Base-by-base conservation (phyloP, 2,797 vertebrate genomes). In the Danio jaintianensis region DNA sequence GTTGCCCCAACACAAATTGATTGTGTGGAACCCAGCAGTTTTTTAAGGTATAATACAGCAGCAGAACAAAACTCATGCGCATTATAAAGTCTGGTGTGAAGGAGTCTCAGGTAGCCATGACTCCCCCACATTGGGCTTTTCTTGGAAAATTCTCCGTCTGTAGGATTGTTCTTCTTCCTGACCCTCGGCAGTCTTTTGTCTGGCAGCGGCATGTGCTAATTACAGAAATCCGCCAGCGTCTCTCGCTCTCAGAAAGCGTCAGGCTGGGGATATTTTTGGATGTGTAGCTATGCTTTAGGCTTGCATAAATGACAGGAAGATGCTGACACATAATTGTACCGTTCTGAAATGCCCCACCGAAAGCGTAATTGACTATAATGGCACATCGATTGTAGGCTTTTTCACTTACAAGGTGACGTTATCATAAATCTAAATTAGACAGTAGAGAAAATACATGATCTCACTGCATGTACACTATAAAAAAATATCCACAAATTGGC, bases 101-200 rank as follows among this genome's bases (percentile, higher is more conserved):
- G 72, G 82, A 86, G 85, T 66, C 82, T 63, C 55, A 66, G 85
- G 83, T 84, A 89, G 89, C 90, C 90, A 87, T 87, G 64, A 82
- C 80, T 86, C 82, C 82, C 80, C 68, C 55, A 48, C 78, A 0
- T 50, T 10, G 22, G 90, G 90, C 91, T 92, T 93, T 93, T 93
- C 93, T 92, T 93, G 93, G 93, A 94, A 93, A 93, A 89, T 93
- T 88, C 61, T 48, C 86, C 42, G 83, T 83, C 88, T 88, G 90
- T 91, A 86, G 91, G 91, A 94, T 93, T 94, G 93, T 94, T 92
- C 91, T 91, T 87, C 83, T 94, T 94, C 93, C 93, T 93, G 92
- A 90, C 88, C 91, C 90, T 91, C 87, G 85, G 89, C 89, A 89
- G 89, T 75, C 92, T 91, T 94, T 94, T 94, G 93, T 94, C 89